Evolutionary conservation across 2,113 vertebrate genomes (phyloP), one percentile per base, ranked within the genome.

Genomic region (Saimiri boliviensis): DNA sequence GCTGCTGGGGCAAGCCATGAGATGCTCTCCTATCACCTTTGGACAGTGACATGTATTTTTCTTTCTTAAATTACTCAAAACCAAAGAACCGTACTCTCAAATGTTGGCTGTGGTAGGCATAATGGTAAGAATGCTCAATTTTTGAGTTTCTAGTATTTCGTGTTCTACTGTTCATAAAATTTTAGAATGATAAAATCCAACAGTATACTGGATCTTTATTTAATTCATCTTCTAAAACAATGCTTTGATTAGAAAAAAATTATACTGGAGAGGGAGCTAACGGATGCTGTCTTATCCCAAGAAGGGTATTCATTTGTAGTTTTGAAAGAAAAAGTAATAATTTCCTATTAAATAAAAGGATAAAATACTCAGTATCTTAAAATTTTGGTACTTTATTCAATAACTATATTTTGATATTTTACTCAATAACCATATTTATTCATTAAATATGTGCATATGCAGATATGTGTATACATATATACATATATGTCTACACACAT

Each of bases 121-220:
- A 10, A 21, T 68, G 8, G 3, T 8, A 73, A 32, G 17, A 52
- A 47, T 40, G 52, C 4, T 81, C 45, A 68, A 56, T 32, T 74
- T 73, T 49, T 37, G 14, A 90, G 14, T 8, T 13, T 27, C 7
- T 79, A 14, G 8, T 93, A 42, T 54, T 81, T 70, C 70, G n/a
- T 96, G 32, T 2, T n/a, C 12, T 70, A 12, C 7, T 32, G 0
- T 93, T 45, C 68, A 45, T 32, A 49, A 10, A 58, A 37, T 25
- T 93, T 87, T 52, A 35, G 17, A 77, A 84, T 84, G 4, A 77
- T 49, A 71, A 86, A 89, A 95, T 76, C 54, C 45, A 83, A 76
- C 56, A 37, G 21, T 49, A 58, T 25, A 25, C 27, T 30, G 68
- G 21, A 3, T 37, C 56, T 91, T 80, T 13, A 45, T 77, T 68